A percentile compares a stretch with the other conserved stretches of the same genome.
Evolutionary conservation across 2,888 invertebrate genomes (phyloP).

Genomic region (Noctua pronuba): DNA sequence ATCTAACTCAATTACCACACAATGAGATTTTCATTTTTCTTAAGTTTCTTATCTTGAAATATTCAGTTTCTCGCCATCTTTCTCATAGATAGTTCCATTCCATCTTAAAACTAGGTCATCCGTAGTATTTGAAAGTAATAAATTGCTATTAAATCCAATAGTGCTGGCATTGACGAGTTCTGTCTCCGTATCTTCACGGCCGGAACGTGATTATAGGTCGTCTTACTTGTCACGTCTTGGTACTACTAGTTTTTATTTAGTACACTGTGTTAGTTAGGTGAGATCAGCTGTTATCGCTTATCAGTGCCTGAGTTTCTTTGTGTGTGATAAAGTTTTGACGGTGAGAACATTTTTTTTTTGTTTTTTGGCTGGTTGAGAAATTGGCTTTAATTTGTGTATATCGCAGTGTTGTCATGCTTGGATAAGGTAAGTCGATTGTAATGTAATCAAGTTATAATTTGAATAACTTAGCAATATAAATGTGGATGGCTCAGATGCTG

Average conservation of each 20-base stretch:
- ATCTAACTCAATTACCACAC: background rate
- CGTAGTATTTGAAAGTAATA: conserved; percentile 33
- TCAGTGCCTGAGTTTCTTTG: conserved; percentile 22
- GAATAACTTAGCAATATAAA: background rate
- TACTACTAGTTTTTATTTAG: conserved; percentile 9
- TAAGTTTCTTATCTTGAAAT: background rate
- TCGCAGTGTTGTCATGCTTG: background rate
- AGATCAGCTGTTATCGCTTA: conserved; percentile 38
- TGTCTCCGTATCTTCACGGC: conserved; percentile 54
- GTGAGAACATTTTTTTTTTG: background rate
- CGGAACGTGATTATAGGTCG: conserved; percentile 36
- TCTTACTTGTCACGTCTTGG: conserved; percentile 30
- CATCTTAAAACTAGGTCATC: conserved; percentile 29
- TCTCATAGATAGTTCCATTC: background rate
- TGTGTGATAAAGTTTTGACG: conserved; percentile 4
- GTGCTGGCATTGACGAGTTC: conserved; percentile 54
- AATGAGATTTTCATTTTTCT: background rate
- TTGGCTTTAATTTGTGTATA: background rate
- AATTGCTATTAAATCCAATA: conserved; percentile 33
- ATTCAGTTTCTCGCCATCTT: conserved; percentile 5
- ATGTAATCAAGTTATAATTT: background rate
- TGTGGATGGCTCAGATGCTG: background rate
- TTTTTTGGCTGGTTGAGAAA: fast-evolving
- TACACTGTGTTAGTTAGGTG: conserved; percentile 25
- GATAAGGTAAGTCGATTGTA: conserved; percentile 22